Percentiles rank a stretch among this genome's conserved stretches.
These are phyloP conservation scores for Hydrotaea cyrtoneurina DNA, from an alignment of 2,888 invertebrate genomes.

Conservation along the genomic window DNA sequence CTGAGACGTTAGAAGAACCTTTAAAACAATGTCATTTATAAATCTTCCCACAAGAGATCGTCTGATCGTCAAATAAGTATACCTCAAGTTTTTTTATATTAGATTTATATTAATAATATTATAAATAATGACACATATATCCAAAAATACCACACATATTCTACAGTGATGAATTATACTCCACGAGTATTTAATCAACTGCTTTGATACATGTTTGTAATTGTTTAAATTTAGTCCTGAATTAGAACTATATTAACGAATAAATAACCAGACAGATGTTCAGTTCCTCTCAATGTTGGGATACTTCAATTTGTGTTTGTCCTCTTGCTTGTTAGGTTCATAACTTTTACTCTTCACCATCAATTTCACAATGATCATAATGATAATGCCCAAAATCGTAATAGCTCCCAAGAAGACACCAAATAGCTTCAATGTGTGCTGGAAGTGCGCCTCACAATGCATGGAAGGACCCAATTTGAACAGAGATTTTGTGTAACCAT, in stretches of 20 bases:
- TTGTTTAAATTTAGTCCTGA: no score
- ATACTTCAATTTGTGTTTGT: not conserved
- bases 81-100: no score
- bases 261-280: no score
- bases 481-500: slow-evolving; percentile 12
- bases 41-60: no score
- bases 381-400: not conserved
- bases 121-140: slow-evolving; percentile 5
- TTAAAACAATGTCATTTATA: no score
- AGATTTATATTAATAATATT: not conserved
- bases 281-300: not conserved
- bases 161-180: not conserved
- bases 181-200: no score
- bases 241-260: no score
- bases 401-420: not conserved
- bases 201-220: no score
- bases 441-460: not conserved
- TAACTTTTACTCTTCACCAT: not conserved
- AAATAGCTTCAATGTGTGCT: not conserved
- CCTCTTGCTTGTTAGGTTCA: slow-evolving; percentile 5
- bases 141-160: not conserved
- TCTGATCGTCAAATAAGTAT: no score
- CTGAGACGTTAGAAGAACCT: no score
- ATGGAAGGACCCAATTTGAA: not conserved
- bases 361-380: slow-evolving; percentile 3